Evolutionary conservation across 2,797 vertebrate genomes (phyloP).

Genomic region (Gadopsis bispinosus): DNA sequence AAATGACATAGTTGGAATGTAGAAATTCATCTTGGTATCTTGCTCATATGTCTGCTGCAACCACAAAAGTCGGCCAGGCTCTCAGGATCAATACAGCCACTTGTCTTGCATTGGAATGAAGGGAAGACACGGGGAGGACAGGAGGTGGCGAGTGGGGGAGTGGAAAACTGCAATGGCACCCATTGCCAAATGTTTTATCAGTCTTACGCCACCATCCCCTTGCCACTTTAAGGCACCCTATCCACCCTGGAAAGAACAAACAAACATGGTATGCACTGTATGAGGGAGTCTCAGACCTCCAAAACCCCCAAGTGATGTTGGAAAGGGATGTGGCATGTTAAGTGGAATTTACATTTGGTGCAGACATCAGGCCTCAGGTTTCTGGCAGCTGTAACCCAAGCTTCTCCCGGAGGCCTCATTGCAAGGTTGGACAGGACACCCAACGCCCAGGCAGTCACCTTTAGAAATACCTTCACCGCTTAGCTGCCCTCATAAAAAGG

Average conservation of each 20-base stretch:
- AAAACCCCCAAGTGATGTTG: conserved; percentile 74
- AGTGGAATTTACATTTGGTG: conserved; percentile 87
- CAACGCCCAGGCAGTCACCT: conserved; percentile 70
- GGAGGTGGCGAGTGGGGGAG: conserved; percentile 48
- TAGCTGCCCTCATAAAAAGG: conserved; percentile 71
- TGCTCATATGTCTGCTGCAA: conserved; percentile 52
- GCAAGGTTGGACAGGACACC: conserved; percentile 69
- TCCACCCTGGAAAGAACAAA: conserved; percentile 67
- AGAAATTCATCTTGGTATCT: conserved; percentile 39
- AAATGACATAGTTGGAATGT: conserved; percentile 50
- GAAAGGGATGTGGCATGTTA: conserved; percentile 83
- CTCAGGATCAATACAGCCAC: conserved; percentile 65
- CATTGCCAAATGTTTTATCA: conserved; percentile 50
- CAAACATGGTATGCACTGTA: conserved; percentile 82
- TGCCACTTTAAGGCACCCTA: conserved; percentile 61
- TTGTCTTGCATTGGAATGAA: conserved; percentile 57
- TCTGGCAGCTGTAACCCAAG: conserved; percentile 79
- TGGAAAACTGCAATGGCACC: conserved; percentile 70
- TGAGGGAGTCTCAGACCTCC: conserved; percentile 76
- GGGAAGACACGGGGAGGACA: conserved; percentile 1
- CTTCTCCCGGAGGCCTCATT: conserved; percentile 63
- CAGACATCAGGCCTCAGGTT: conserved; percentile 83
- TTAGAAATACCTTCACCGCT: conserved; percentile 73
- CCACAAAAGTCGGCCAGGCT: conserved; percentile 47
- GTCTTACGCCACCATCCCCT: conserved; percentile 42